Evolutionary conservation across 2,888 invertebrate species (phyloP).

Genomic region (Sarcophaga carnaria): DNA sequence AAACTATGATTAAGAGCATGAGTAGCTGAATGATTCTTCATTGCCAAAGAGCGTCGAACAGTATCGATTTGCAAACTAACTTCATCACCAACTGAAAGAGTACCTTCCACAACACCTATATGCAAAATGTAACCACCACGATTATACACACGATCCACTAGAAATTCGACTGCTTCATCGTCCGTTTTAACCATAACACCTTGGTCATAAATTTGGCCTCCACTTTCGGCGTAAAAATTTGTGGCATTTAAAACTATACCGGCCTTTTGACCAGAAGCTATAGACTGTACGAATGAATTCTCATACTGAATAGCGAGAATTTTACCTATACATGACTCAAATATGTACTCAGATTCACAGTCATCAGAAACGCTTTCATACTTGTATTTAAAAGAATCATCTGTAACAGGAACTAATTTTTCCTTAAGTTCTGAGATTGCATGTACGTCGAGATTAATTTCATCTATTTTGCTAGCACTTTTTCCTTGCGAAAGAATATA

Average conservation of each 20-base stretch:
- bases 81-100: constrained; percentile 91
- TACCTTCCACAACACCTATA: constrained; percentile 93
- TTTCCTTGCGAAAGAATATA: constrained; percentile 94
- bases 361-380: constrained; percentile 87
- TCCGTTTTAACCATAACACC: constrained; percentile 92
- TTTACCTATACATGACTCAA: constrained; percentile 87
- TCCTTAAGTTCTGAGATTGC: constrained; percentile 95
- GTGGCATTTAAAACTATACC: constrained; percentile 95
- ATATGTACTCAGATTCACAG: constrained; percentile 89
- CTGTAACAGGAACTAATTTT: constrained; percentile 89
- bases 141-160: constrained; percentile 96
- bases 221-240: constrained; percentile 99
- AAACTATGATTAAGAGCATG: constrained; percentile 98
- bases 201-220: constrained; percentile 98
- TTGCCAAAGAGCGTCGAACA: constrained; percentile 92
- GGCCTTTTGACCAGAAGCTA: constrained; percentile 93
- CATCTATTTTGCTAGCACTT: constrained; percentile 89
- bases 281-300: constrained; percentile 92
- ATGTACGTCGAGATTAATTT: constrained; percentile 96
- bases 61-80: constrained; percentile 92
- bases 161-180: constrained; percentile 95
- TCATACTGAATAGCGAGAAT: constrained; percentile 91
- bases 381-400: constrained; percentile 95
- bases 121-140: constrained; percentile 98
- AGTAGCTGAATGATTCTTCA: constrained; percentile 99